Base-by-base conservation (phyloP, 1,140 invertebrate species). In the Branchinecta lindahli region DNA sequence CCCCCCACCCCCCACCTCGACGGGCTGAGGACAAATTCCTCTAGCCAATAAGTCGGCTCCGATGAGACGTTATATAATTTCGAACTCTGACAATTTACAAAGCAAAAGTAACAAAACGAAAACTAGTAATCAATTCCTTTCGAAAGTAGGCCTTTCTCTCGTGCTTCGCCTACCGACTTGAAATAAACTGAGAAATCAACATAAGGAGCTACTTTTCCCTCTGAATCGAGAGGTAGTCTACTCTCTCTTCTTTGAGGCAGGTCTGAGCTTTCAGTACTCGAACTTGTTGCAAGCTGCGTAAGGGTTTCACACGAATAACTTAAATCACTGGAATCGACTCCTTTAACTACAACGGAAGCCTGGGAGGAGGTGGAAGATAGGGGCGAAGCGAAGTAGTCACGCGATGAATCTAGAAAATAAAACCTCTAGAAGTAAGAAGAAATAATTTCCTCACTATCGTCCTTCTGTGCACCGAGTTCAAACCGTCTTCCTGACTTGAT, bases 141-240 rank as follows among this genome's bases (percentile, higher is more conserved):
- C 18, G 74, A 66, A 18, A 76, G 72, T 15, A 74, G 65, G 44
- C 71, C 75, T 61, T 72, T 72, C 33, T 71, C 71, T 45, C 72
- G 72, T 15, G 76, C 85, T 73, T 83, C 84, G 72, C 86, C 85
- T 12, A 91, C 83, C 73, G 88, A 88, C 72, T 83, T 80, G 77
- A 87, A 91, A 83, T 88, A 94, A 73, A 87, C 86, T 0, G 85
- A 83, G 77, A 94, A 95, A 78, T 92, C 88, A 0, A 94, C 89
- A 77, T 95, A 94, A 6, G 89, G 82, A 72, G 85, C 83, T n/a
- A 92, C 86, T 74, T 81, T 82, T 18, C 83, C 83, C 73, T 89
- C 84, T 72, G 77, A 78, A 75, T 83, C 82, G 46, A 83, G 75
- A 46, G 79, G 77, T 44, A 83, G 74, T 73, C 78, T 76, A 21